Base-by-base conservation (phyloP, 2,113 vertebrate species). In the Embiotoca jacksoni region DNA sequence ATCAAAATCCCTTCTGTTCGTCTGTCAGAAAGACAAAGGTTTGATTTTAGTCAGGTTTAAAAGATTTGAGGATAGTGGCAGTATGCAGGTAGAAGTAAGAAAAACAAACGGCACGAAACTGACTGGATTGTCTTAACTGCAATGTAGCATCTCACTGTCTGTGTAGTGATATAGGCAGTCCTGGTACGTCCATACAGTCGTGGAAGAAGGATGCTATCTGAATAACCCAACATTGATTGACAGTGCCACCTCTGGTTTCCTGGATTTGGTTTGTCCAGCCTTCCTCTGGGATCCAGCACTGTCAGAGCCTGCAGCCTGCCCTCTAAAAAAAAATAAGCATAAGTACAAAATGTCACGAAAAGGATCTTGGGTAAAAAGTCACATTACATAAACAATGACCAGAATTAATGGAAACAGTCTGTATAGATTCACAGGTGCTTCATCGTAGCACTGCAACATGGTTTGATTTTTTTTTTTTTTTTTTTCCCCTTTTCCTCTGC, bases 141-240 rank as follows among this genome's bases (percentile, higher is more conserved):
- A 78, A 73, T 6, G 35, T 80, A 82, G 76, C 72, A 30, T 54
- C n/a, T 67, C 35, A 61, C 7, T 65, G 41, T 50, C 10, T 61
- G 76, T 36, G 37, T 71, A 39, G 58, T 46, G 37, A 56, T 47
- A 61, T 16, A 66, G 58, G 68, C 67, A 71, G 64, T 58, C 56
- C 33, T 64, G 77, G 78, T 64, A 55, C 70, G 54, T 81, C 73
- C 36, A 5, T 50, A 49, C 58, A 58, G 35, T 47, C 30, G 6
- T 7, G 15, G 31, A 39, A 67, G 33, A 15, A 5, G 39, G 63
- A 10, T 55, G 83, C 88, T 95, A 95, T 93, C 91, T 94, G 86
- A 95, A 95, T 5, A 86, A 83, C 16, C 94, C 92, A 5, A 95
- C 95, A 15, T 86, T 95, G 83, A 95, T 95, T 3, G 95, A 95